Evolutionary conservation across 2,113 vertebrate genomes (phyloP), one percentile per base, ranked within the genome.

Genomic region (Perca fluviatilis): DNA sequence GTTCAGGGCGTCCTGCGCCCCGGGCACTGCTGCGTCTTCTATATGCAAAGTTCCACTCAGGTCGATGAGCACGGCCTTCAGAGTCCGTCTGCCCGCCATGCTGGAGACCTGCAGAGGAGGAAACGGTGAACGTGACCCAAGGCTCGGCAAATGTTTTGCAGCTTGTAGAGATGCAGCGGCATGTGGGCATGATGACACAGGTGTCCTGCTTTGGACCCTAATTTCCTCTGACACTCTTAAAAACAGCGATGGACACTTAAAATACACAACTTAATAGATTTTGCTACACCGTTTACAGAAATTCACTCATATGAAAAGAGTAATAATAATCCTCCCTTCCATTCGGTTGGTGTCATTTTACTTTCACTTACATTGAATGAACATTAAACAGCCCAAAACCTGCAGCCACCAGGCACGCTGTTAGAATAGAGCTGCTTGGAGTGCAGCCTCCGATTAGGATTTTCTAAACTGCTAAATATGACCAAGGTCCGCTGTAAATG

Each of bases 1-100:
- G 91, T 94, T 95, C 68, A 99, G 96, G 79, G 98, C 98, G 43
- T 99, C 98, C 94, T 98, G 98, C 0, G 98, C 96, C 0, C 98
- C 97, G 0, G 97, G 96, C 74, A 99, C 96, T 6, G 98, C 97
- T 3, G 95, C 91, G 85, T 99, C 97, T 85, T 99, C 98, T 53
- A 99, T 23, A 77, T 99, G 98, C 79, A 99, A 95, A 13, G 98
- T 99, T 80, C 98, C 98, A 74, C 89, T 99, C 85, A 99, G 96
- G 94, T 99, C 98, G 36, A 99, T 96, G 93, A 99, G 95, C 88
- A 99, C 98, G 0, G 97, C 97, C 92, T 97, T 98, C 63, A 99
- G 89, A 0, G 86, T 91, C 0, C 92, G 96, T 80, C 96, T 94
- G 36, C 94, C 92, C 25, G 96, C 96, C 98, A 99, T 99, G 74